Evolutionary conservation across 64 coral and sea anemone genomes (phyloP).

Genomic region (Montipora cactus): DNA sequence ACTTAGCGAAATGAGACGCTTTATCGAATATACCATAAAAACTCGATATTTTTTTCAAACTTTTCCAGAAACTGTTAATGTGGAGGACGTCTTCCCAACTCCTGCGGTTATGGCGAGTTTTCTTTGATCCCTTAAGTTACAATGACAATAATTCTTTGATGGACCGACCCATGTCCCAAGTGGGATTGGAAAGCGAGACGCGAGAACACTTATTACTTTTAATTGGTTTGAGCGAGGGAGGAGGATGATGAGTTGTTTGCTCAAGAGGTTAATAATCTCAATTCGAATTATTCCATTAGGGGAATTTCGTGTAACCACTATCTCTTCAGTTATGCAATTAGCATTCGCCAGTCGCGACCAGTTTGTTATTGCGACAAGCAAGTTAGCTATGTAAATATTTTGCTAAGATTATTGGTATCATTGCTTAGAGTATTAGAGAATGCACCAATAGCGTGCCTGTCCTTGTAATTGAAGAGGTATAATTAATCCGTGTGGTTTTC

Average conservation of each 20-base stretch:
- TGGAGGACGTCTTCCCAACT: neutral
- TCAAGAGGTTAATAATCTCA: neutral
- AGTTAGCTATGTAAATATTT: constrained; percentile 44
- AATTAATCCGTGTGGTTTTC: neutral
- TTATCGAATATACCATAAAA: neutral
- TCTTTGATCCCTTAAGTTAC: constrained; percentile 36
- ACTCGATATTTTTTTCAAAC: neutral
- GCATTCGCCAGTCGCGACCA: neutral
- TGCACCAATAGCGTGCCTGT: constrained; percentile 24
- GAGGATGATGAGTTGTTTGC: neutral
- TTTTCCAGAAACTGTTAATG: neutral
- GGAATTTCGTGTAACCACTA: neutral
- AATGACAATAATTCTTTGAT: constrained; percentile 39
- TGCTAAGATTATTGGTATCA: constrained; percentile 31
- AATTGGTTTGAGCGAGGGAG: constrained; percentile 4
- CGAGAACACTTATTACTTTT: neutral
- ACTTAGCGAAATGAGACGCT: neutral
- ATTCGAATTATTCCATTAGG: neutral
- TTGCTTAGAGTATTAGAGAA: constrained; percentile 29
- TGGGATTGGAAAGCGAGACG: constrained; percentile 6
- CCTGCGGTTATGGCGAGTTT: constrained; percentile 2
- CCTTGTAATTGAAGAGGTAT: constrained; percentile 14
- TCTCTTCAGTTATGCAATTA: neutral
- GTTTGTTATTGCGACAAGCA: constrained; percentile 12
- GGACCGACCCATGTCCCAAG: constrained; percentile 22